These are phyloP conservation scores for Wasmannia auropunctata DNA, from an alignment of 1,140 invertebrate genomes.

Conservation along the genomic window DNA sequence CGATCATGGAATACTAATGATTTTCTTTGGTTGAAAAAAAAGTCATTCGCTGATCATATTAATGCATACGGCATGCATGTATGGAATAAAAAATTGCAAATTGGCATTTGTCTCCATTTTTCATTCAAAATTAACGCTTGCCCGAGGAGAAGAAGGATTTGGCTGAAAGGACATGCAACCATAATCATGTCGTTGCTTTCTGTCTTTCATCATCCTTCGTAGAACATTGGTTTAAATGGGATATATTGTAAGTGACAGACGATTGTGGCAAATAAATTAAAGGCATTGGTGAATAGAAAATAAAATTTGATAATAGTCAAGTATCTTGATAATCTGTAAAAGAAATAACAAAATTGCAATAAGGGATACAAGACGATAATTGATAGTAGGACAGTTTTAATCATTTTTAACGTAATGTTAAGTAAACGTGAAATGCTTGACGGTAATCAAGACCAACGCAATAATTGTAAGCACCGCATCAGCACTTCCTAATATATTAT, in stretches of 20 bases:
- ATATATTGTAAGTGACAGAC: slow-evolving; percentile 1
- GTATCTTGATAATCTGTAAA: background rate
- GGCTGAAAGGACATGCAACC: slow-evolving; percentile 4
- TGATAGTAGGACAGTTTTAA: background rate
- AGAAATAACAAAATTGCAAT: slow-evolving; percentile 13
- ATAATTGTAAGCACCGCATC: slow-evolving; percentile 10
- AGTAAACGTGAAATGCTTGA: slow-evolving; percentile 37
- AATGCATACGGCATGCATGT: slow-evolving; percentile 41
- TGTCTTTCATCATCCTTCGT: slow-evolving; percentile 24
- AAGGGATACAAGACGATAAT: background rate
- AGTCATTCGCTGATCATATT: slow-evolving; percentile 18
- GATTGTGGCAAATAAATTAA: slow-evolving; percentile 45
- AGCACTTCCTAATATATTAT: background rate
- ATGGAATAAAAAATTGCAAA: slow-evolving; percentile 8
- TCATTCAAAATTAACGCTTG: slow-evolving; percentile 45
- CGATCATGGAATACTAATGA: slow-evolving; percentile 5
- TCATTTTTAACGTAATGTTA: slow-evolving; percentile 16
- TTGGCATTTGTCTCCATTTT: slow-evolving; percentile 22
- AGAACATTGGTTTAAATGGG: background rate
- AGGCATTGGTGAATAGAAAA: background rate
- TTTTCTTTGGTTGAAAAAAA: slow-evolving; percentile 16
- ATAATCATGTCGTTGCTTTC: slow-evolving; percentile 4
- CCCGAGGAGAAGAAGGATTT: slow-evolving; percentile 2
- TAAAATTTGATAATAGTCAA: background rate
- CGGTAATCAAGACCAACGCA: slow-evolving; percentile 46